Percentiles rank a stretch among this genome's conserved stretches.
Evolutionary conservation across 2,888 invertebrate genomes (phyloP).

Genomic region (Nomada ferruginata): DNA sequence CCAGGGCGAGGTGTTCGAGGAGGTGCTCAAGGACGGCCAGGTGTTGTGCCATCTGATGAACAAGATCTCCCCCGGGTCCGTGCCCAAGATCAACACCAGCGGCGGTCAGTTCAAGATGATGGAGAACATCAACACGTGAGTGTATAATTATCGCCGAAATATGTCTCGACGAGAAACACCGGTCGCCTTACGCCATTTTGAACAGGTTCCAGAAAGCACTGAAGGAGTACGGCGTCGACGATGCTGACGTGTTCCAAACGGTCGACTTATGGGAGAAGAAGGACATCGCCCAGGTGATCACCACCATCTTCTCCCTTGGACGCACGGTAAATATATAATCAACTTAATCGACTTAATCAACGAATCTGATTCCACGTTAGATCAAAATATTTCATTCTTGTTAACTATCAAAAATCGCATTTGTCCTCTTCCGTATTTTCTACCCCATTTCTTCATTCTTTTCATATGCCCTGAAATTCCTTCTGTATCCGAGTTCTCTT

Average conservation of each 20-base stretch:
- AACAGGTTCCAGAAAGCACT: slow-evolving; percentile 93
- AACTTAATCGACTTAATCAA: too few species aligned
- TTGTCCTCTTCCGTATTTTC: too few species aligned
- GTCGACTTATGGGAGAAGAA: slow-evolving; percentile 98
- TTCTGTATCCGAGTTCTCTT: too few species aligned
- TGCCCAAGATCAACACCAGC: slow-evolving; percentile 95
- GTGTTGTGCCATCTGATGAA: slow-evolving; percentile 98
- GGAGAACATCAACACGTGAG: slow-evolving; percentile 98
- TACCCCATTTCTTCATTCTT: too few species aligned
- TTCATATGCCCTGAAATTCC: too few species aligned
- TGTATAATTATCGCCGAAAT: background rate
- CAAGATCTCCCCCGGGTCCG: slow-evolving; percentile 94
- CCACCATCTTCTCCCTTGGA: slow-evolving; percentile 93
- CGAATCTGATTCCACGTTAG: too few species aligned
- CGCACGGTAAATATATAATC: slow-evolving; percentile 90
- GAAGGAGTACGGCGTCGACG: slow-evolving; percentile 94
- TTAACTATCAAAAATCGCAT: too few species aligned
- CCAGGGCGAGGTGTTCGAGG: slow-evolving; percentile 92
- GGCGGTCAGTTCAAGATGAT: slow-evolving; percentile 99
- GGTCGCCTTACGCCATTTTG: background rate
- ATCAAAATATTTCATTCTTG: background rate
- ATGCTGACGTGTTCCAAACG: slow-evolving; percentile 97
- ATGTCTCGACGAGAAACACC: too few species aligned
- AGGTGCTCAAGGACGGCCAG: slow-evolving; percentile 95
- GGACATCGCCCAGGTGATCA: slow-evolving; percentile 93